phyloP scores from a whole-genome alignment of 2,888 invertebrate genomes.

The Campoplex capitator region DNA sequence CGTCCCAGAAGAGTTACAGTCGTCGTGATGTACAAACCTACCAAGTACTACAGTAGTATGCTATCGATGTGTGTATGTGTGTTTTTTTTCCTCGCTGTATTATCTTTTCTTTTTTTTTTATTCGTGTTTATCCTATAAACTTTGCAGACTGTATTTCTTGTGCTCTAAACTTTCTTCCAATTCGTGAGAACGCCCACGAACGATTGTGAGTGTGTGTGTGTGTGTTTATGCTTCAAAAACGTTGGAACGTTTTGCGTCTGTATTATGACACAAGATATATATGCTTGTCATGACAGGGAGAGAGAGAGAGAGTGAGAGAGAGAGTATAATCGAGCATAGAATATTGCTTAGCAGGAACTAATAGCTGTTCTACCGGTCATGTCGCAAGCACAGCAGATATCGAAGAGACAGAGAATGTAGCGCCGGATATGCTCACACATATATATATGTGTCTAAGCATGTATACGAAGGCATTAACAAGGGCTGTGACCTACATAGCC shows the following conservation, averaged over 20 bases:
- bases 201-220: constrained; percentile 10
- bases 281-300: constrained; percentile 25
- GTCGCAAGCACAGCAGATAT: constrained; percentile 60
- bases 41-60: constrained; percentile 20
- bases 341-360: constrained; percentile 64
- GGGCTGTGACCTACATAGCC: constrained; percentile 63
- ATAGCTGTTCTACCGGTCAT: constrained; percentile 67
- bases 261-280: constrained; percentile 34
- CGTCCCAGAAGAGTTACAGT: constrained; percentile 52
- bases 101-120: neutral
- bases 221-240: constrained; percentile 38
- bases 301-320: neutral
- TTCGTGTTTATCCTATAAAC: constrained; percentile 13
- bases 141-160: constrained; percentile 22
- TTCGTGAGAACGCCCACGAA: constrained; percentile 67
- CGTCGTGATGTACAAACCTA: constrained; percentile 52
- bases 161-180: constrained; percentile 63
- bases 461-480: constrained; percentile 58
- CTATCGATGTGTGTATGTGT: constrained; percentile 30
- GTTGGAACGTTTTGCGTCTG: constrained; percentile 24
- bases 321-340: constrained; percentile 34
- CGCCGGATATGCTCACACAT: constrained; percentile 48
- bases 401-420: constrained; percentile 50
- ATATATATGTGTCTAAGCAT: neutral
- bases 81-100: neutral